Evolutionary conservation across 2,113 vertebrate species (phyloP), one percentile per base, ranked within the genome.

Genomic region (Charadrius vociferus): DNA sequence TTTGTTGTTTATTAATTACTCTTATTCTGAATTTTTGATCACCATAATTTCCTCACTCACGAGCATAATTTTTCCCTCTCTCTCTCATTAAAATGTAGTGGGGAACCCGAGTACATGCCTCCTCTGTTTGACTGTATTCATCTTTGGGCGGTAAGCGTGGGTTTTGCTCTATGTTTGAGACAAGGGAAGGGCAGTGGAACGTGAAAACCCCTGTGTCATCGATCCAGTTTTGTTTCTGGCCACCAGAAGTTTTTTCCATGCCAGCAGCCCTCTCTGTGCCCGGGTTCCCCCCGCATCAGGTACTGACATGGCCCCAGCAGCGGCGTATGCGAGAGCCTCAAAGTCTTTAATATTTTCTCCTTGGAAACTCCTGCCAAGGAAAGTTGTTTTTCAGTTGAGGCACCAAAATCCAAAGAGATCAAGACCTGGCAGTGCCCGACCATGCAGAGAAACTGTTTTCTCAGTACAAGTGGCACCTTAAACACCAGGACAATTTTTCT

Each of bases 1-100:
- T 84, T 88, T 49, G 85, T 96, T 93, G 66, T 77, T 96, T 96
- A 95, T 95, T 90, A 95, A 86, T 53, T 88, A 43, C 36, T 90
- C 79, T 84, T 92, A 83, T 55, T 89, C 62, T 80, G 75, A 93
- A 63, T 83, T 81, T 79, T 81, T 29, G 59, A 81, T 75, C 55
- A 24, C 43, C 37, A 37, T 27, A 49, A 70, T 88, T 94, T 47
- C 78, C 61, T 94, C 85, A 80, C 86, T 82, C 45, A 32, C 8
- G 11, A 90, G 59, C 5, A 26, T 15, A 24, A 41, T n/a, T 75
- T 88, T 58, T 26, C 92, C 43, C 26, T 27, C 71, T 75, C 65
- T 63, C 74, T 74, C 50, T 22, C 59, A 86, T 29, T 26, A 71
- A 91, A 82, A 30, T 19, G 50, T 79, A 61, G 73, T 80, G 68